These are phyloP conservation scores for Harpalus rubripes DNA, from an alignment of 2,888 invertebrate genomes.

Conservation along the genomic window DNA sequence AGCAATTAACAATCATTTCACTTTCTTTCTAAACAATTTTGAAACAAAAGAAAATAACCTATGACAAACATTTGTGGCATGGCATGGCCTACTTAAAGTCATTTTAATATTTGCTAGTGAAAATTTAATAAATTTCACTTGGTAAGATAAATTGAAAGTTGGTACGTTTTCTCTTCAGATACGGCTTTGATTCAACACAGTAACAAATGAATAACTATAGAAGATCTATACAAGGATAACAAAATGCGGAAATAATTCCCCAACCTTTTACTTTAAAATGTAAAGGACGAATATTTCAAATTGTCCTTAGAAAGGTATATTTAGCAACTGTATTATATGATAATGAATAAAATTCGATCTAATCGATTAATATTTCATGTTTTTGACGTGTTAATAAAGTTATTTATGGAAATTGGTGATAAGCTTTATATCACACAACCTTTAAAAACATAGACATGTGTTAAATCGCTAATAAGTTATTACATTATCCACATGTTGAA, in stretches of 20 bases:
- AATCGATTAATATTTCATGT: too few species aligned
- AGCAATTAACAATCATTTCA: constrained; percentile 5
- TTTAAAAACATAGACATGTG: too few species aligned
- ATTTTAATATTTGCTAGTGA: constrained; percentile 45
- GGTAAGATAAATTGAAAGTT: constrained; percentile 36
- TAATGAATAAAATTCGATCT: too few species aligned
- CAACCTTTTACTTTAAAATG: constrained; percentile 46
- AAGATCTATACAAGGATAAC: constrained; percentile 29
- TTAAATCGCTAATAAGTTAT: too few species aligned
- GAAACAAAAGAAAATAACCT: constrained; percentile 4
- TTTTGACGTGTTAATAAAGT: too few species aligned
- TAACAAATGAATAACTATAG: constrained; percentile 7
- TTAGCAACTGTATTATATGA: too few species aligned
- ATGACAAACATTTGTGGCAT: constrained; percentile 34
- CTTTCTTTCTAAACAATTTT: constrained; percentile 24
- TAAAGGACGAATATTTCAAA: constrained; percentile 23
- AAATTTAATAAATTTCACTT: constrained; percentile 53
- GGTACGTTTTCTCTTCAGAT: constrained; percentile 15
- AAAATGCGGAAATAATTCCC: constrained; percentile 1
- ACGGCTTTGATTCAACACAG: background rate
- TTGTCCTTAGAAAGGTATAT: constrained; percentile 6
- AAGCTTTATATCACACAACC: too few species aligned
- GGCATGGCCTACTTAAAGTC: constrained; percentile 44
- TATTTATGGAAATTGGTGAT: too few species aligned
- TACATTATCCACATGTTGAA: too few species aligned